A percentile compares a stretch with the other conserved stretches of the same genome.
Evolutionary conservation across 2,113 vertebrate genomes (phyloP).

Genomic region (Oostethus manadensis): DNA sequence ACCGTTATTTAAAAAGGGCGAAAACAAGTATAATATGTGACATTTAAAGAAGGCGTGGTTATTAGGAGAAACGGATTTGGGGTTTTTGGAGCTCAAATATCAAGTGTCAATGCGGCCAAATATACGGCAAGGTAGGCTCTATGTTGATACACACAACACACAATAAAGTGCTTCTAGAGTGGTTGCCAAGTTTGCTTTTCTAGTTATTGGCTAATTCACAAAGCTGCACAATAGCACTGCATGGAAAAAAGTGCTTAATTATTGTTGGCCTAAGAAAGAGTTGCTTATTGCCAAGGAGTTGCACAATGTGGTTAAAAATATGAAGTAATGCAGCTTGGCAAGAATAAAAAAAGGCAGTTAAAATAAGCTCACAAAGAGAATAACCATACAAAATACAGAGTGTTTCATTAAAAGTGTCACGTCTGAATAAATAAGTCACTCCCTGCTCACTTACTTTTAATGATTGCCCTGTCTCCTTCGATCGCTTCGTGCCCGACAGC

Average conservation of each 20-base stretch:
- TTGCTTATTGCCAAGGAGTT: constrained; percentile 2
- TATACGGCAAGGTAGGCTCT: constrained; percentile 22
- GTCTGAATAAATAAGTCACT: neutral
- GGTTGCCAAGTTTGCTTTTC: constrained; percentile 9
- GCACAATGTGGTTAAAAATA: constrained; percentile 3
- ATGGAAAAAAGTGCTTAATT: constrained; percentile 11
- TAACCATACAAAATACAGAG: neutral
- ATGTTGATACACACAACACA: constrained; percentile 29
- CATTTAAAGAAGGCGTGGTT: no score
- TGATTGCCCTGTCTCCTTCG: constrained; percentile 22
- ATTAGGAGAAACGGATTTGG: neutral
- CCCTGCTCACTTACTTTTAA: constrained; percentile 26
- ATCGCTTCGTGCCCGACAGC: constrained; percentile 20
- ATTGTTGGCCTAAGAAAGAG: neutral
- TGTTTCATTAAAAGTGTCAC: no score
- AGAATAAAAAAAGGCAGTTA: neutral
- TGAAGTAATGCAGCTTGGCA: constrained; percentile 16
- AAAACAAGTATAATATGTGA: no score
- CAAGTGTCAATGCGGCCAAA: constrained; percentile 41
- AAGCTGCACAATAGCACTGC: neutral
- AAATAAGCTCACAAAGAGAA: constrained; percentile 2
- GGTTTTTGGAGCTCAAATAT: constrained; percentile 24
- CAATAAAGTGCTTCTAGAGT: neutral
- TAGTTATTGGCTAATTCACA: neutral
- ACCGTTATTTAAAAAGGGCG: no score